These are phyloP conservation scores for Chauna torquata DNA, from an alignment of 2,113 vertebrate genomes.

Conservation along the genomic window DNA sequence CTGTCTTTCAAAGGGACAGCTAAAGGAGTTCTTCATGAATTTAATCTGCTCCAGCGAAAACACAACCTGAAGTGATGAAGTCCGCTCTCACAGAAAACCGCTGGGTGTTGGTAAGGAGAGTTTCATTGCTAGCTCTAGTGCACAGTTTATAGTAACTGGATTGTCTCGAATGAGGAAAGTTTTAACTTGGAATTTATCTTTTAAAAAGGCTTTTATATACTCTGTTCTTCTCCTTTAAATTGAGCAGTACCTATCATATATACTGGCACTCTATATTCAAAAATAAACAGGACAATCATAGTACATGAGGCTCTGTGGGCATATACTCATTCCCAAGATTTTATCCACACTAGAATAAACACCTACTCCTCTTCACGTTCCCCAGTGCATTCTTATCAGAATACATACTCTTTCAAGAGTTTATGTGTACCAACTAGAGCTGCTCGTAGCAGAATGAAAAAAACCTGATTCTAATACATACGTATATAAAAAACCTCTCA, in stretches of 20 bases:
- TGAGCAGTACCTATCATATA: not conserved
- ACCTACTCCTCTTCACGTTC: not conserved
- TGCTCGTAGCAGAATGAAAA: not conserved
- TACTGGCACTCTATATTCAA: not conserved
- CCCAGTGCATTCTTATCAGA: not conserved
- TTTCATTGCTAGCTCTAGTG: not conserved
- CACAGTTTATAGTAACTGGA: not conserved
- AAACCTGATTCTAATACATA: not conserved
- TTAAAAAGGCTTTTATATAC: not conserved
- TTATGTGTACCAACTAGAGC: not conserved
- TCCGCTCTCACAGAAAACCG: not conserved
- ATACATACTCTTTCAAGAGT: not conserved
- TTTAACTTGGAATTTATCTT: not conserved
- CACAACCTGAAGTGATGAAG: not conserved
- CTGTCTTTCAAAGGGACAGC: not conserved
- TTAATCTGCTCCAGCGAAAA: not conserved
- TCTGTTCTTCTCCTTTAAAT: not conserved
- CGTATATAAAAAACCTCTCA: not conserved
- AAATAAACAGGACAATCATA: not conserved
- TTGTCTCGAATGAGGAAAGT: not conserved
- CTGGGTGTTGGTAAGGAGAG: not conserved
- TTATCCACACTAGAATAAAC: not conserved
- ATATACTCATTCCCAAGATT: not conserved
- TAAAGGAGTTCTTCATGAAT: not conserved
- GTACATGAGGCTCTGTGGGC: not conserved